Base-by-base conservation (phyloP, 2,113 vertebrate genomes). In the Hippoglossus stenolepis region DNA sequence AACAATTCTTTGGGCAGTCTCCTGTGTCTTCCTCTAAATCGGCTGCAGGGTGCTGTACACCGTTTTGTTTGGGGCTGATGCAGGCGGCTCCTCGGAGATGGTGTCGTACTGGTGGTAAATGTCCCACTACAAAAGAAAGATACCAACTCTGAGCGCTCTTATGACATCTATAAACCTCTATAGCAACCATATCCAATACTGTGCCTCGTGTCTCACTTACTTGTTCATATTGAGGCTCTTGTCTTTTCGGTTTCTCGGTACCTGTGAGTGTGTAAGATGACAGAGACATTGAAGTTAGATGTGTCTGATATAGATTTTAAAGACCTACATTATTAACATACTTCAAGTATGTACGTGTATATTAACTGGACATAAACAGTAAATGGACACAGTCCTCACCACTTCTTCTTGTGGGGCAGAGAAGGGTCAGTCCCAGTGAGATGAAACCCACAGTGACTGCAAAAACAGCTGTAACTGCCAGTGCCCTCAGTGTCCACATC, bases 71-170 rank as follows among this genome's bases (percentile, higher is more conserved):
- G 53, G 7, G 21, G 7, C 21, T 47, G 60, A 13, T 54, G 14
- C 13, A 56, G 51, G 24, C 24, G 43, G 77, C 24, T 60, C 9
- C 2, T 87, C 80, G 12, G 80, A 0, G 63, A 91, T 85, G 28
- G 26, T 66, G 35, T 24, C 15, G 14, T 91, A 92, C 21, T 62
- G 0, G 6, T 90, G 85, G 40, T 86, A 77, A 9, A 54, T 28
- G 10, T 65, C 56, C 38, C 1, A 26, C 73, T 83, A 61, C 17
- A 43, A 38, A 53, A 56, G n/a, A 67, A 70, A 77, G 17, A 58
- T 0, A 73, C 26, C 45, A 2, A 8, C 1, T 13, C 13, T 68
- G 9, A 73, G 45, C 17, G 43, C 9, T 21, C 53, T 0, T 28
- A 5, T 43, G 17, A 3, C 3, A 14, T 23, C 24, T 45, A 13